phyloP scores from a whole-genome alignment of 2,888 invertebrate species.

The Ryuthela nishihirai region DNA sequence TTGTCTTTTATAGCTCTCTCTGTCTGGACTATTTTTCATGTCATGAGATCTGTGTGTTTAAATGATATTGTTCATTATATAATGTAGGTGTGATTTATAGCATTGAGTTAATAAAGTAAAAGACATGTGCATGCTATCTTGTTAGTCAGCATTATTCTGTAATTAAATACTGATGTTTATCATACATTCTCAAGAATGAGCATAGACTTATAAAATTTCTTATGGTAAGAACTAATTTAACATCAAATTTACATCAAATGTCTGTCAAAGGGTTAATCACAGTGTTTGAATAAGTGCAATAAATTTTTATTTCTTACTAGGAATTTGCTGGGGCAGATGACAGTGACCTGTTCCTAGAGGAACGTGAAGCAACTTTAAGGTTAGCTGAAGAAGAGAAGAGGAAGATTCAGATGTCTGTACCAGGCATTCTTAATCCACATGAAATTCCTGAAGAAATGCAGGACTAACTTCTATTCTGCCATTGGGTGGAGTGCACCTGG shows the following conservation, averaged over 20 bases:
- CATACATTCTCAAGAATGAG: neutral
- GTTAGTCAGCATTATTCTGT: too few relatives aligned
- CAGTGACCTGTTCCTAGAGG: slow-evolving; percentile 94
- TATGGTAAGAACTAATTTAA: neutral
- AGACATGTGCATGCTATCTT: too few relatives aligned
- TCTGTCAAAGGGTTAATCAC: neutral
- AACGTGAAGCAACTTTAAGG: slow-evolving; percentile 83
- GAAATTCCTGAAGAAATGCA: slow-evolving; percentile 95
- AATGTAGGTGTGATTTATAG: too few relatives aligned
- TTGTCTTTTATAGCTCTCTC: too few relatives aligned
- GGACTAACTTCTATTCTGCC: slow-evolving; percentile 56
- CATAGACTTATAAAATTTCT: too few relatives aligned
- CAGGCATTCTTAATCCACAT: slow-evolving; percentile 93
- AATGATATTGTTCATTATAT: too few relatives aligned
- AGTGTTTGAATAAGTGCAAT: neutral
- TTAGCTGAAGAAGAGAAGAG: slow-evolving; percentile 91
- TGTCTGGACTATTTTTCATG: too few relatives aligned
- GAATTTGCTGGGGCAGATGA: slow-evolving; percentile 99
- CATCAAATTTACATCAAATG: neutral
- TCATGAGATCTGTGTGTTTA: too few relatives aligned
- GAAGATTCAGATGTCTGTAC: slow-evolving; percentile 86
- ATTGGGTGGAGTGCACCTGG: slow-evolving; percentile 1
- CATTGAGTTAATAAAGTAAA: too few relatives aligned
- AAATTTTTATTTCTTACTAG: slow-evolving; percentile 56
- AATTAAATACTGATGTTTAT: neutral